A percentile compares a stretch with the other conserved stretches of the same genome.
phyloP scores from a whole-genome alignment of 2,888 invertebrate genomes.

The Craniophora ligustri region DNA sequence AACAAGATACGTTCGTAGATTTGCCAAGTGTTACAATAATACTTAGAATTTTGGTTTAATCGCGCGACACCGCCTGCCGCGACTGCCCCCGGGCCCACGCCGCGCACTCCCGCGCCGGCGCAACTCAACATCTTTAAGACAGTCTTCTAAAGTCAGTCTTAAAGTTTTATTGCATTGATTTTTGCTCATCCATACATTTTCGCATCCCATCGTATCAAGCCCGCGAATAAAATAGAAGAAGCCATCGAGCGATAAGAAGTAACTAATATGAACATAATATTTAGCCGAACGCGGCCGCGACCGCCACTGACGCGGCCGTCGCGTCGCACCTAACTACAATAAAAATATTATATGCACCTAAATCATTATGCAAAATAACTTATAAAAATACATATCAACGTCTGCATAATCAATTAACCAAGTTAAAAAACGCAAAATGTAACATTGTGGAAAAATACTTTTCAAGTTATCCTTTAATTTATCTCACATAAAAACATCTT shows the following conservation, averaged over 20 bases:
- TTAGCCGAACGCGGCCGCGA: constrained; percentile 39
- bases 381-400: constrained; percentile 76
- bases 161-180: constrained; percentile 87
- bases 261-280: constrained; percentile 46
- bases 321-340: constrained; percentile 58
- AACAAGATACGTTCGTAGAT: constrained; percentile 43
- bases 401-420: constrained; percentile 75
- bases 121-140: constrained; percentile 79
- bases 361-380: constrained; percentile 79
- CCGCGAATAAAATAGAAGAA: constrained; percentile 68
- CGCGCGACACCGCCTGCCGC: constrained; percentile 53
- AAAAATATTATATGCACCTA: constrained; percentile 69
- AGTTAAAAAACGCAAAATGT: constrained; percentile 80
- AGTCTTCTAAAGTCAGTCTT: constrained; percentile 88
- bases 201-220: constrained; percentile 65
- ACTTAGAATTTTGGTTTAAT: constrained; percentile 71
- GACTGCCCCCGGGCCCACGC: constrained; percentile 25
- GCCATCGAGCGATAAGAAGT: constrained; percentile 66
- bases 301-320: constrained; percentile 13
- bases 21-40: constrained; percentile 58
- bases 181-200: constrained; percentile 72
- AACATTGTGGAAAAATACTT: constrained; percentile 87
- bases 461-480: constrained; percentile 82
- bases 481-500: constrained; percentile 84
- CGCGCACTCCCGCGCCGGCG: constrained; percentile 32